These are phyloP conservation scores for Andrena marginata DNA, from an alignment of 2,888 invertebrate genomes.

Conservation along the genomic window DNA sequence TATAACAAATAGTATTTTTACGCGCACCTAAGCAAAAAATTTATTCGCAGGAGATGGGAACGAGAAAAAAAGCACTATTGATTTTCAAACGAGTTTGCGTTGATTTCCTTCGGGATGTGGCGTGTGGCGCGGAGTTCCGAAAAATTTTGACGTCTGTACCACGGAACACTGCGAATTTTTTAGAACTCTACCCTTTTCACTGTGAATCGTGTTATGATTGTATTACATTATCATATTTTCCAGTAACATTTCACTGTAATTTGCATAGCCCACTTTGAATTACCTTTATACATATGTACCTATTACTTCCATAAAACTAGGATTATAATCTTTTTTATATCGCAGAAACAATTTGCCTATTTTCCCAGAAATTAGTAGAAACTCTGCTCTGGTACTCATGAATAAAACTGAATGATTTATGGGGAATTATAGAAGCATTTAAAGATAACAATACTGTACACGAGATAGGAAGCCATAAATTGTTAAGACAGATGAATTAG, in stretches of 20 bases:
- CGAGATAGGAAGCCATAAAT: background rate
- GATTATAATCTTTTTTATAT: background rate
- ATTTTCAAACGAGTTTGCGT: constrained; percentile 34
- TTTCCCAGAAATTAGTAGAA: background rate
- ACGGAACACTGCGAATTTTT: constrained; percentile 28
- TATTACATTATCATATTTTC: background rate
- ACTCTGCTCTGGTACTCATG: background rate
- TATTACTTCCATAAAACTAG: background rate
- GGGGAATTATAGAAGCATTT: background rate
- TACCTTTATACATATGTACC: background rate
- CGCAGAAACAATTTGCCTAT: background rate
- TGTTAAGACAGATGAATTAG: background rate
- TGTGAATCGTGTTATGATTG: background rate
- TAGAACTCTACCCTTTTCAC: constrained; percentile 6
- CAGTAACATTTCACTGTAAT: background rate
- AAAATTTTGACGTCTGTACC: constrained; percentile 33
- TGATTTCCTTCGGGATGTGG: constrained; percentile 54
- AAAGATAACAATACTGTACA: background rate
- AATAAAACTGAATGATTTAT: background rate
- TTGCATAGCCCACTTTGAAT: background rate
- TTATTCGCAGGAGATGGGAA: background rate
- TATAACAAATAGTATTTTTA: background rate
- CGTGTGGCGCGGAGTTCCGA: background rate
- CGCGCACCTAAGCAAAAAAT: constrained; percentile 8
- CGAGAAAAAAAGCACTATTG: constrained; percentile 31